phyloP scores from a whole-genome alignment of 2,113 vertebrate species.

The Tylochromis polylepis region DNA sequence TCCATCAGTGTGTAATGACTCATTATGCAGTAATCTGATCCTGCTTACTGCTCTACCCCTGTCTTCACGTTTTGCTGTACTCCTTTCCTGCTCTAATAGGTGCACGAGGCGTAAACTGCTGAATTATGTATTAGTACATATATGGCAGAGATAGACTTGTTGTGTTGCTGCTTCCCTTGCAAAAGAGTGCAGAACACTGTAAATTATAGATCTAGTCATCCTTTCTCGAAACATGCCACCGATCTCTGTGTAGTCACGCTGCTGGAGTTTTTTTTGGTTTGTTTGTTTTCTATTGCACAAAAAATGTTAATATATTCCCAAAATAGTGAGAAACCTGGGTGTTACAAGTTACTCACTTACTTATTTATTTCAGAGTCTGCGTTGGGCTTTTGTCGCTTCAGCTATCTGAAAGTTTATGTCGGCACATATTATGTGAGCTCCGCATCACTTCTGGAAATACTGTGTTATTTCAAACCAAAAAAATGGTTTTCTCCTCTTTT shows the following conservation, averaged over 20 bases:
- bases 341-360: not conserved
- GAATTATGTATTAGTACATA: not conserved
- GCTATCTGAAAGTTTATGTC: not conserved
- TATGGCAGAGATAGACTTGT: not conserved
- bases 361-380: not conserved
- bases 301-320: not conserved
- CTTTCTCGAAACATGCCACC: not conserved
- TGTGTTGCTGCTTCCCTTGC: not conserved
- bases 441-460: not conserved
- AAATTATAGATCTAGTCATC: constrained; percentile 26
- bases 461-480: not conserved
- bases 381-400: not conserved
- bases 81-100: not conserved
- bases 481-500: not conserved
- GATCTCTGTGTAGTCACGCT: not conserved
- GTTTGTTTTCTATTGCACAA: not conserved
- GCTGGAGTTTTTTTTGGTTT: not conserved
- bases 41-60: constrained; percentile 49
- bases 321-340: not conserved
- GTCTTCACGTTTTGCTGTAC: not conserved
- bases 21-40: constrained; percentile 32
- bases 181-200: not conserved
- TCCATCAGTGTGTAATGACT: constrained; percentile 42
- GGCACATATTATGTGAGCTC: not conserved
- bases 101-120: not conserved